Evolutionary conservation across 1,140 invertebrate genomes (phyloP), one percentile per base, ranked within the genome.

Genomic region (Drosophila ohnishii): DNA sequence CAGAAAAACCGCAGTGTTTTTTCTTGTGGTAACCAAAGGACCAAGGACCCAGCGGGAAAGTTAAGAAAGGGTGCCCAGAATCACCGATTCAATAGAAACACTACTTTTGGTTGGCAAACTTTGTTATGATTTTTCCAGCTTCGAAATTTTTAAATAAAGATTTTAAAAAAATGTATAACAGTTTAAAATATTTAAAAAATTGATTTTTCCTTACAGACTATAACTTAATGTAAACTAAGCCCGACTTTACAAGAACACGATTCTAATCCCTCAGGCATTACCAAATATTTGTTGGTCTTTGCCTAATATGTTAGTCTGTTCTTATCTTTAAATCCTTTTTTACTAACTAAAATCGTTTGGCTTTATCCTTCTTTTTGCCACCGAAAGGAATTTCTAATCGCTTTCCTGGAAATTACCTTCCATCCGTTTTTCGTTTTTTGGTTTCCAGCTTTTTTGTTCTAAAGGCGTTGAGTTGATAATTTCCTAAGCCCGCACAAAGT

Each of bases 391-490:
- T 78, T 86, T 79, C 83, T 86, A 86, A 86, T 87, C 83, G 83
- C 47, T 60, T 79, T 82, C 66, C 83, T 83, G 79, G 25, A 85
- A 84, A 84, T 80, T 84, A 85, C 67, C 78, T 74, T 58, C 53
- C 60, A 80, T 80, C 69, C 39, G 47, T 48, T 48, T 53, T 75
- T 48, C 50, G 34, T 39, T 77, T 82, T 53, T 34, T 35, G 50
- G 50, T 7, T 22, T 53, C 2, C 32, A 6, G 19, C 32, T 37
- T 55, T 55, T 82, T 82, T 83, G 51, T 59, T n/a, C 53, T 5
- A 35, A 75, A 62, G 73, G 78, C 70, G 78, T 51, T 59, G 57
- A 87, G 70, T 87, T 86, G 83, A 83, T 87, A 87, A 86, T 87
- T 87, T 86, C 79, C 82, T 66, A 75, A 87, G 63, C 71, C 58